phyloP scores from a whole-genome alignment of 2,113 vertebrate genomes.

The Lepus timidus region DNA sequence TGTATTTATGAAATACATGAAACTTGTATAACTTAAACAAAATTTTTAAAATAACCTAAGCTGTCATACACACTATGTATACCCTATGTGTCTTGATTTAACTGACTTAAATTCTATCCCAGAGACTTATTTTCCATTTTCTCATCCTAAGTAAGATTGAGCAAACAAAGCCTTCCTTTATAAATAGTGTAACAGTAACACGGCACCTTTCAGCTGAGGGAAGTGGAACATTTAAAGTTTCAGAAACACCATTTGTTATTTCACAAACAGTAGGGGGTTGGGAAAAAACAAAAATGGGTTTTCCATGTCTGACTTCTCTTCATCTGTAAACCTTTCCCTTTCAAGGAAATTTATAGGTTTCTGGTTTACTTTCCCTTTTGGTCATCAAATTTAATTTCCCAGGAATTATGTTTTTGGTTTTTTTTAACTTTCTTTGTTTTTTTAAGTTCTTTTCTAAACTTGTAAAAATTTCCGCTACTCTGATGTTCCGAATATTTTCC shows the following conservation, averaged over 20 bases:
- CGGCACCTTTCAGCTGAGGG: slow-evolving; percentile 39
- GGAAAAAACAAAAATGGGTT: slow-evolving; percentile 62
- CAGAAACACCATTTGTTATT: slow-evolving; percentile 55
- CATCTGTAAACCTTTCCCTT: slow-evolving; percentile 49
- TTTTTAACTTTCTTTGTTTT: background rate
- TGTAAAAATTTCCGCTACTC: background rate
- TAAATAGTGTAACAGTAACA: slow-evolving; percentile 25
- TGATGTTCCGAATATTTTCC: background rate
- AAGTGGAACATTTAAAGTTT: slow-evolving; percentile 9
- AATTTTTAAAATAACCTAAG: background rate
- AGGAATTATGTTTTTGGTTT: background rate
- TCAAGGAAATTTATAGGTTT: slow-evolving; percentile 34
- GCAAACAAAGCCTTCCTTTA: slow-evolving; percentile 57
- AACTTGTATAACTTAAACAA: too few species aligned
- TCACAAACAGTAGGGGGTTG: slow-evolving; percentile 52
- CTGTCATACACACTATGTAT: background rate
- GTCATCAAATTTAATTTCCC: slow-evolving; percentile 63
- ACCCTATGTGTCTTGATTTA: background rate
- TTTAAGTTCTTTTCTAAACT: slow-evolving; percentile 12
- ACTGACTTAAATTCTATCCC: slow-evolving; percentile 47
- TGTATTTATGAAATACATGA: too few species aligned
- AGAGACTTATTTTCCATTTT: slow-evolving; percentile 63
- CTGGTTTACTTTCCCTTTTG: slow-evolving; percentile 32
- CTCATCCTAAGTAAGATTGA: slow-evolving; percentile 33
- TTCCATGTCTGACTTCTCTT: slow-evolving; percentile 53